These are phyloP conservation scores for Leucozona laternaria DNA, from an alignment of 2,888 invertebrate genomes.

Conservation along the genomic window DNA sequence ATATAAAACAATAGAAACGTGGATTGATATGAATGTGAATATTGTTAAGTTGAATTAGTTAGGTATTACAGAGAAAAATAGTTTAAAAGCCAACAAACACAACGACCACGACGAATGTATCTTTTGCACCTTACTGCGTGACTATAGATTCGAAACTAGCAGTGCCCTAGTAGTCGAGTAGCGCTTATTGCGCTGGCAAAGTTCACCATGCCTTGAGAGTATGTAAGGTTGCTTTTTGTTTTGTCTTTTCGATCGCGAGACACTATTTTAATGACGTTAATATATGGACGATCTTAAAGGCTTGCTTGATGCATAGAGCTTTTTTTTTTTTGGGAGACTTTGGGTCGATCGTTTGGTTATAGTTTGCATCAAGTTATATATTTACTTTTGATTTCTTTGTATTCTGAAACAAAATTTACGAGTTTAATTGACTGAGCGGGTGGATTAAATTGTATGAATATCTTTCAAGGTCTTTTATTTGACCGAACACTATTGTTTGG, in stretches of 20 bases:
- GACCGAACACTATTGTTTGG: slow-evolving; percentile 21
- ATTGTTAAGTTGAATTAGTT: slow-evolving; percentile 6
- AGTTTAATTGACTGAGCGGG: slow-evolving; percentile 19
- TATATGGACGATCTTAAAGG: slow-evolving; percentile 29
- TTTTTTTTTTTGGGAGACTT: slow-evolving; percentile 34
- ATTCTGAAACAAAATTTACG: not conserved
- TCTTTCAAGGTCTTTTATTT: slow-evolving; percentile 38
- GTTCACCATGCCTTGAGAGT: slow-evolving; percentile 64
- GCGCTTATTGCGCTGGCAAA: slow-evolving; percentile 64
- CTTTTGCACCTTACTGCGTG: slow-evolving; percentile 72
- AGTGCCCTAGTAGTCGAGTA: slow-evolving; percentile 64
- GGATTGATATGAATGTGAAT: slow-evolving; percentile 12
- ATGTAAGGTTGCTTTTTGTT: slow-evolving; percentile 52
- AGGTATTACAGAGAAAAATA: not conserved
- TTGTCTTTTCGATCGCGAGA: slow-evolving; percentile 49
- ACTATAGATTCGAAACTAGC: slow-evolving; percentile 70
- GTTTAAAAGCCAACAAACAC: slow-evolving; percentile 33
- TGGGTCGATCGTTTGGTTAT: not conserved
- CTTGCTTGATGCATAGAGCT: slow-evolving; percentile 14
- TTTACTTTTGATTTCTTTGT: not conserved
- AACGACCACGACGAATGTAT: slow-evolving; percentile 35
- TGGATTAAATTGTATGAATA: slow-evolving; percentile 1
- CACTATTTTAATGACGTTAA: slow-evolving; percentile 24
- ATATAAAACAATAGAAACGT: slow-evolving; percentile 13
- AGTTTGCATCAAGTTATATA: slow-evolving; percentile 8